Conservation (phyloP, 2,113 vertebrate species). For the Rhodinocichla rosea region DNA sequence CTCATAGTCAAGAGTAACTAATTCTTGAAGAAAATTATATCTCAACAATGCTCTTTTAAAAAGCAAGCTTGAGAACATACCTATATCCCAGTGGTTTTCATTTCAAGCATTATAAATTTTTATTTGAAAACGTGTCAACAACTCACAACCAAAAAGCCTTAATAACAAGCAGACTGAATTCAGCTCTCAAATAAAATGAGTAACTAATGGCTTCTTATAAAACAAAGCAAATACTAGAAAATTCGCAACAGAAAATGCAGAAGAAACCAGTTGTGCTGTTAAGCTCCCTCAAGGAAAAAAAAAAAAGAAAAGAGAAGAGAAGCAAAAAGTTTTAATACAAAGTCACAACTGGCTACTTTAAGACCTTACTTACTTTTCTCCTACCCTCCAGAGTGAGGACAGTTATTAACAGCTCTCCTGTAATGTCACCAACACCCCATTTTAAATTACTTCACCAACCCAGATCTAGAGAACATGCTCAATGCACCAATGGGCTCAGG, state of each 20-base stretch:
- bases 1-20: neutral
- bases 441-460: neutral
- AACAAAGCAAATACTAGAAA: neutral
- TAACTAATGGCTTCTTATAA: neutral
- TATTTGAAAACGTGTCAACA: neutral
- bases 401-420: neutral
- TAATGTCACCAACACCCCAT: neutral
- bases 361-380: neutral
- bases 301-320: neutral
- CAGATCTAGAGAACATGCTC: neutral
- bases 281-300: neutral
- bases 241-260: neutral
- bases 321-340: neutral
- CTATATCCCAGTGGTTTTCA: neutral
- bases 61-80: neutral
- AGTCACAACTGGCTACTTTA: neutral
- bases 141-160: neutral
- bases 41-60: neutral
- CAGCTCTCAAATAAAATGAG: neutral
- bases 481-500: neutral
- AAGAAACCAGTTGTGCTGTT: neutral
- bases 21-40: neutral
- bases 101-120: neutral
- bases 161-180: neutral
- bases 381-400: neutral